Evolutionary conservation across 2,888 invertebrate genomes (phyloP).

Genomic region (Aleiodes leptofemur): DNA sequence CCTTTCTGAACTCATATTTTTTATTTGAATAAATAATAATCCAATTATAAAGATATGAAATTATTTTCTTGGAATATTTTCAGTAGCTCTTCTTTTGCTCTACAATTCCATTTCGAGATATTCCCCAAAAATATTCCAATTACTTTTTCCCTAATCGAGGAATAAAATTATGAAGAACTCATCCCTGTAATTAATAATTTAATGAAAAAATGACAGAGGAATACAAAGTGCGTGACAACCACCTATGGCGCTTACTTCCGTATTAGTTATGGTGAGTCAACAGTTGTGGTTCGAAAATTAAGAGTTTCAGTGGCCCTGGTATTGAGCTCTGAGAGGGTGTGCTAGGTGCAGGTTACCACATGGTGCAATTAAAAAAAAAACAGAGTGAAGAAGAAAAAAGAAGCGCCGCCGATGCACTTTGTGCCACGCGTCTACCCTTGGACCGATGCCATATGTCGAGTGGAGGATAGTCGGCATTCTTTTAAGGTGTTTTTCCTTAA

Average conservation of each 20-base stretch:
- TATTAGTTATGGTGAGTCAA: constrained; percentile 53
- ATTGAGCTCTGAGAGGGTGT: constrained; percentile 24
- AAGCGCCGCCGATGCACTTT: constrained; percentile 62
- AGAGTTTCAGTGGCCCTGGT: constrained; percentile 50
- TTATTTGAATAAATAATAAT: too few relatives aligned
- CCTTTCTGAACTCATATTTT: too few relatives aligned
- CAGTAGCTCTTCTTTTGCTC: too few relatives aligned
- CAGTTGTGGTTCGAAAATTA: constrained; percentile 50
- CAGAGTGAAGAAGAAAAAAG: constrained; percentile 53
- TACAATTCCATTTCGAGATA: too few relatives aligned
- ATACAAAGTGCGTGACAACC: constrained; percentile 3
- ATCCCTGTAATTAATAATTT: neutral
- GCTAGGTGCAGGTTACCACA: constrained; percentile 63
- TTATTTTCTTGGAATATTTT: too few relatives aligned
- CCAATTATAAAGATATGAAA: too few relatives aligned
- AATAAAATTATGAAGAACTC: neutral
- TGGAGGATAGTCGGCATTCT: constrained; percentile 9
- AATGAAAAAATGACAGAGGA: neutral
- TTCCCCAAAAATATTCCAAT: too few relatives aligned
- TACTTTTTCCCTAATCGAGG: too few relatives aligned
- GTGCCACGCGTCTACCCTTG: constrained; percentile 63
- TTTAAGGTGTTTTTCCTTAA: constrained; percentile 7
- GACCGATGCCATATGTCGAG: constrained; percentile 65
- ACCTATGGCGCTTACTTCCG: constrained; percentile 44
- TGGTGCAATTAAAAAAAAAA: constrained; percentile 71